Conservation (phyloP, 2,888 invertebrate genomes). For the Noctua pronuba region DNA sequence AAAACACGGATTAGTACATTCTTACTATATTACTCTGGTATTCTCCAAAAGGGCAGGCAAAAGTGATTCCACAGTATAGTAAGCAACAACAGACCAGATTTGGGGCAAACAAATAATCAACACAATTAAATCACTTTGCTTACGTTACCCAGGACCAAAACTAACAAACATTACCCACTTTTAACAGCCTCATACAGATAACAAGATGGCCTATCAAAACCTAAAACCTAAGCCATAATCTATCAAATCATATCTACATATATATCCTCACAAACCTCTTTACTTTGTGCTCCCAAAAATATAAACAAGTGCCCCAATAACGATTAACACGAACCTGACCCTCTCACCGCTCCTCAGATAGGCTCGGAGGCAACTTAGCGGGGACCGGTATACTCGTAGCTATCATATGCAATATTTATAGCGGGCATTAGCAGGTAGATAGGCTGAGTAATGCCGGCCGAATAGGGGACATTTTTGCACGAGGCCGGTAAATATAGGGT, state of each 20-base stretch:
- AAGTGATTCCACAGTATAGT: background rate
- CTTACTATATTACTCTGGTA: background rate
- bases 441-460: constrained; percentile 84
- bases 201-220: background rate
- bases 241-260: constrained; percentile 4
- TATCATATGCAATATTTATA: constrained; percentile 87
- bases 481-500: constrained; percentile 67
- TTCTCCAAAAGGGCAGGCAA: background rate
- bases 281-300: constrained; percentile 49
- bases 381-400: constrained; percentile 51
- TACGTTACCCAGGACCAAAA: background rate
- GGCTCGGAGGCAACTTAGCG: constrained; percentile 56
- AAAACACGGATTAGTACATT: background rate
- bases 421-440: constrained; percentile 83
- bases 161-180: background rate
- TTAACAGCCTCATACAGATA: background rate
- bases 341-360: constrained; percentile 60
- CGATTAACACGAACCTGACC: constrained; percentile 64
- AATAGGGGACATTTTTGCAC: constrained; percentile 83
- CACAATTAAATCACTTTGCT: background rate
- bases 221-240: background rate
- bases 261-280: constrained; percentile 6
- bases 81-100: background rate
- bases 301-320: constrained; percentile 56
- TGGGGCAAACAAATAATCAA: background rate